Conservation (phyloP, 2,113 vertebrate species). For the Ovis canadensis region DNA sequence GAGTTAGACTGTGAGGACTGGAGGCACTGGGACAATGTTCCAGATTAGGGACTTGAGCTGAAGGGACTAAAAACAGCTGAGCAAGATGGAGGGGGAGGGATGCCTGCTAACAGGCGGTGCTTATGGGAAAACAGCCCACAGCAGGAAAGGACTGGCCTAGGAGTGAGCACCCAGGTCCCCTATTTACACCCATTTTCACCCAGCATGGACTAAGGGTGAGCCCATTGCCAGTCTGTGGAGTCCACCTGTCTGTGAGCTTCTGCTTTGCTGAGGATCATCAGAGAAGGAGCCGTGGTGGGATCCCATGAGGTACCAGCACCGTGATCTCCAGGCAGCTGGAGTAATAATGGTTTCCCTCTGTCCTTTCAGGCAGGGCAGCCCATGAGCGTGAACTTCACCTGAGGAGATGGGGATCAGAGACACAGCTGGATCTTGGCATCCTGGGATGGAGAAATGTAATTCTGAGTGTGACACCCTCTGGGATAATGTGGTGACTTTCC, state of each 20-base stretch:
- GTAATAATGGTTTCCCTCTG: background rate
- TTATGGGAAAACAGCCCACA: background rate
- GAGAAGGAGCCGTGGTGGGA: background rate
- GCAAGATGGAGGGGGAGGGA: background rate
- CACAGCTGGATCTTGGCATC: background rate
- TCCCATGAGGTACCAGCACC: background rate
- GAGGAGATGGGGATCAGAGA: background rate
- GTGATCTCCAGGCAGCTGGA: background rate
- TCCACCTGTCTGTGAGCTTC: background rate
- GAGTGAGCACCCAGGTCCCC: background rate
- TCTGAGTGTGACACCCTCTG: background rate
- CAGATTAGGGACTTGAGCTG: background rate
- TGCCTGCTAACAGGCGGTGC: background rate
- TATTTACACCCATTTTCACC: background rate
- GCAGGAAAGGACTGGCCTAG: background rate
- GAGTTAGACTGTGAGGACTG: background rate
- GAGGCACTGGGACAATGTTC: background rate
- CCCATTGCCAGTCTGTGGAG: too few relatives aligned
- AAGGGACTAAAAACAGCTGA: background rate
- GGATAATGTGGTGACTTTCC: background rate
- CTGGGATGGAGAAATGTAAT: background rate
- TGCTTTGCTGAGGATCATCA: background rate
- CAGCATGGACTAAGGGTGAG: background rate
- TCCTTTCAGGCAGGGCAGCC: background rate
- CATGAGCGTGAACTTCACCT: background rate